These are phyloP conservation scores for Piliocolobus tephrosceles DNA, from an alignment of 2,113 vertebrate genomes.

Conservation along the genomic window DNA sequence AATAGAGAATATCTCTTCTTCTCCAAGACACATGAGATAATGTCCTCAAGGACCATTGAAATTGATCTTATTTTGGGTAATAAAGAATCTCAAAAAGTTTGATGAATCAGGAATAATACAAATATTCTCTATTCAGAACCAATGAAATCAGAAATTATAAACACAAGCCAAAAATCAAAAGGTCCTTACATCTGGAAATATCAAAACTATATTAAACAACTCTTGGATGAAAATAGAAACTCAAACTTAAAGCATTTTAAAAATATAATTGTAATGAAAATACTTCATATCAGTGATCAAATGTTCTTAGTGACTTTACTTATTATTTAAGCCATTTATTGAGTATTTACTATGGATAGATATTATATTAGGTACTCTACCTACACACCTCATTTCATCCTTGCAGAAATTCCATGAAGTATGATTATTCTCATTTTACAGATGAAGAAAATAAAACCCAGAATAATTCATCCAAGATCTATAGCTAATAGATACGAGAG, in stretches of 20 bases:
- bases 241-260: not conserved
- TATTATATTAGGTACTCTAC: not conserved
- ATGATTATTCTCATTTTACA: not conserved
- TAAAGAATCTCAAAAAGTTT: not conserved
- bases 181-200: not conserved
- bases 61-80: not conserved
- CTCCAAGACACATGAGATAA: not conserved
- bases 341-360: not conserved
- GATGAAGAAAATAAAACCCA: not conserved
- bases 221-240: not conserved
- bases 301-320: not conserved
- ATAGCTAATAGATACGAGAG: not conserved
- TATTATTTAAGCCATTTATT: not conserved
- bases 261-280: not conserved
- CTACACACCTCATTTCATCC: not conserved
- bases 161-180: not conserved
- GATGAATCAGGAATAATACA: not conserved
- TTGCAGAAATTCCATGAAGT: not conserved
- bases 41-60: not conserved
- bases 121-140: not conserved
- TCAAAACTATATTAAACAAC: not conserved
- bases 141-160: not conserved
- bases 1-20: not conserved
- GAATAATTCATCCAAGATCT: not conserved
- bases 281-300: not conserved